Percentiles rank a stretch among this genome's conserved stretches.
Conservation (phyloP, 1,140 invertebrate genomes). For the Euborellia annulipes region DNA sequence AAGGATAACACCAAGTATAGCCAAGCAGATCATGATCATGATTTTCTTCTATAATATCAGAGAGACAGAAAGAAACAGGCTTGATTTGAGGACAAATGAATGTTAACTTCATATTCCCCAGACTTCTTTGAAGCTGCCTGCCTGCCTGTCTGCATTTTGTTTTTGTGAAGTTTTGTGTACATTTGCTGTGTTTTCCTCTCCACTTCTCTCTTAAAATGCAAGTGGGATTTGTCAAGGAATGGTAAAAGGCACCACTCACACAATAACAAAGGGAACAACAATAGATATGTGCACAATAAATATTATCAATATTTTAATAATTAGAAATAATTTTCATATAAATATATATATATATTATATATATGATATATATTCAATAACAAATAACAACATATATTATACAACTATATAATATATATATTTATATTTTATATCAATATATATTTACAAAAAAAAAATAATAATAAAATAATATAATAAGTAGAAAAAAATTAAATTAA, state of each 20-base stretch:
- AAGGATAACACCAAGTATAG: conserved; percentile 73
- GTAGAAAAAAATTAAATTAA: too few relatives aligned
- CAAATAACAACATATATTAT: neutral
- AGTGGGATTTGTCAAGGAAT: neutral
- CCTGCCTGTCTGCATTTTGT: conserved; percentile 1
- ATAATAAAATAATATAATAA: too few relatives aligned
- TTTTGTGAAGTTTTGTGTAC: conserved; percentile 5
- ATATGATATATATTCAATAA: too few relatives aligned
- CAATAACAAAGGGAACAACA: neutral
- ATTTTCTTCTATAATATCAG: conserved; percentile 89
- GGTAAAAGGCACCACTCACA: neutral
- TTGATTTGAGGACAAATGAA: conserved; percentile 17
- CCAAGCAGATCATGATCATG: conserved; percentile 93
- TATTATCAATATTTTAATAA: neutral
- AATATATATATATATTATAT: neutral
- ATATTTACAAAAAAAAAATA: neutral
- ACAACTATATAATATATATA: neutral
- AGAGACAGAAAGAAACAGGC: conserved; percentile 20
- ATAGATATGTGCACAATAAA: neutral
- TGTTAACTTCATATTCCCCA: conserved; percentile 2
- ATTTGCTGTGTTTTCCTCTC: conserved; percentile 17
- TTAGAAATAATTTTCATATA: neutral
- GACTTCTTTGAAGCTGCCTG: conserved; percentile 3
- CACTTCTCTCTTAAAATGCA: neutral
- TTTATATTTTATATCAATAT: neutral